Evolutionary conservation across 2,113 vertebrate genomes (phyloP).

Genomic region (Dicrurus megarhynchus): DNA sequence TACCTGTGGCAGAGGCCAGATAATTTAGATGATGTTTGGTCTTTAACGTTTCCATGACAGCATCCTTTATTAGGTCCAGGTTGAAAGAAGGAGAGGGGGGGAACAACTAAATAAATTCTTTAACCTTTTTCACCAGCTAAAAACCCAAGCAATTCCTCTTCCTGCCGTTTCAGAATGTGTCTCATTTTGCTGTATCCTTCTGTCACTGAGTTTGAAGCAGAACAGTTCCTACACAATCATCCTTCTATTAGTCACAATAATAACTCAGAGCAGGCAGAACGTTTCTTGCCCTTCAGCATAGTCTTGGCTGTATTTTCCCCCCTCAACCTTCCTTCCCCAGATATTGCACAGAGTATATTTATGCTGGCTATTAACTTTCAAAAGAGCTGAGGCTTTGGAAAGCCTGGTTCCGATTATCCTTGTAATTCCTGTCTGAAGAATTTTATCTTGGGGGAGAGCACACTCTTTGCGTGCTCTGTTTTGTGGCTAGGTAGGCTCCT

Average conservation of each 20-base stretch:
- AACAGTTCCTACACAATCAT: not conserved
- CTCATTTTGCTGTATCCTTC: not conserved
- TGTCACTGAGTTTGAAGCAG: not conserved
- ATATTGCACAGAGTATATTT: not conserved
- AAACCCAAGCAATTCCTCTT: not conserved
- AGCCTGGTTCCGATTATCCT: conserved; percentile 22
- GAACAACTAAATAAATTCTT: not conserved
- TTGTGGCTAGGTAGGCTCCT: not conserved
- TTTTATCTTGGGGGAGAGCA: not conserved
- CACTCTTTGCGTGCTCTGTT: not conserved
- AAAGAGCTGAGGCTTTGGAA: not conserved
- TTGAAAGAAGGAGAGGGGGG: not conserved
- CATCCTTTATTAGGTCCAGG: conserved; percentile 40
- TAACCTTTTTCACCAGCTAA: not conserved
- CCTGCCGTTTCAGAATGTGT: not conserved
- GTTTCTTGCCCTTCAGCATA: not conserved
- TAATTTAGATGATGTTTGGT: conserved; percentile 13
- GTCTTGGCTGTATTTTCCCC: not conserved
- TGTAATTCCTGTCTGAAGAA: not conserved
- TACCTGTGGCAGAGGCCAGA: conserved; percentile 54
- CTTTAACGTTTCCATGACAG: conserved; percentile 48
- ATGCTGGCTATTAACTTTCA: conserved; percentile 35
- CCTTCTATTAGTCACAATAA: not conserved
- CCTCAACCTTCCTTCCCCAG: not conserved
- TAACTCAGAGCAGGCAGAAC: not conserved